Conservation (phyloP, 2,113 vertebrate genomes). For the Laticauda colubrina region DNA sequence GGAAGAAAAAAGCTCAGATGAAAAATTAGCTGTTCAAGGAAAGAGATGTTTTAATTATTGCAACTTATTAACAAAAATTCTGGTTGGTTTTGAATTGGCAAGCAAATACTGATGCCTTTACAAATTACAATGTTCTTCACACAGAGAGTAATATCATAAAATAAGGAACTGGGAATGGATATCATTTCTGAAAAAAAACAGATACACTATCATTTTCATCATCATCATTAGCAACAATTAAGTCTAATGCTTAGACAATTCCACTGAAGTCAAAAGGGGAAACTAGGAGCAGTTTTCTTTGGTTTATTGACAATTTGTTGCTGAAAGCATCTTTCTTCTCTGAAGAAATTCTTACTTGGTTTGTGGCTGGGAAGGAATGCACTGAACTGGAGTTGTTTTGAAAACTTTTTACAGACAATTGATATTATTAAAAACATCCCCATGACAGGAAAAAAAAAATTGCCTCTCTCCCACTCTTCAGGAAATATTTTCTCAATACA, state of each 20-base stretch:
- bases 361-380: constrained; percentile 62
- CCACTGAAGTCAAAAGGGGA: background rate
- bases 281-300: background rate
- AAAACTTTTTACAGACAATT: constrained; percentile 60
- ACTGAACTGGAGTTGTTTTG: constrained; percentile 13
- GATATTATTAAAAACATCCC: constrained; percentile 67
- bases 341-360: constrained; percentile 42
- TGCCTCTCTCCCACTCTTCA: constrained; percentile 57
- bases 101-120: background rate
- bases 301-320: background rate
- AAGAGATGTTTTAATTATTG: background rate
- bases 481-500: constrained; percentile 63
- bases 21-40: background rate
- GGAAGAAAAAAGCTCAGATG: background rate
- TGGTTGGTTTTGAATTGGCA: background rate
- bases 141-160: background rate
- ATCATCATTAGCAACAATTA: background rate
- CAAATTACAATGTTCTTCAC: background rate
- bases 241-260: fast-evolving
- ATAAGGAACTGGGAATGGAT: background rate
- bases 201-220: background rate
- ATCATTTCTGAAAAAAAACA: background rate
- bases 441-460: constrained; percentile 31
- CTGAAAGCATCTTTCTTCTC: constrained; percentile 39
- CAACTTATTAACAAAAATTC: background rate